Percentiles rank a stretch among this genome's conserved stretches.
These are phyloP conservation scores for Microhierax caerulescens DNA, from an alignment of 2,797 vertebrate genomes.

Conservation along the genomic window DNA sequence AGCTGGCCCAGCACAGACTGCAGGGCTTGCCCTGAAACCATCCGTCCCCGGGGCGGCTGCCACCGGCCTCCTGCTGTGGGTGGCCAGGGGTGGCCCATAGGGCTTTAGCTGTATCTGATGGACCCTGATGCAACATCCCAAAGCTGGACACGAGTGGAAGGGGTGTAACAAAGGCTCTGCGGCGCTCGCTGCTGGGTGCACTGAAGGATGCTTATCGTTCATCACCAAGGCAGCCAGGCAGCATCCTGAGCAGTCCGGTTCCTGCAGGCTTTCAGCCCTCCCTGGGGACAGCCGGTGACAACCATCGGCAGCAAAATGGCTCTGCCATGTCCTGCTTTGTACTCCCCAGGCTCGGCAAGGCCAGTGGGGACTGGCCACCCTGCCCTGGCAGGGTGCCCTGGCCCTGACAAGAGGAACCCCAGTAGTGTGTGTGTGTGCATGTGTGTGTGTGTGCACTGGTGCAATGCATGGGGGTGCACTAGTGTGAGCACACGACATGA, in stretches of 20 bases:
- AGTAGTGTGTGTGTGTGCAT: rapidly evolving
- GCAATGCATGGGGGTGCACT: background rate
- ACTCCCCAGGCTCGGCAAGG: background rate
- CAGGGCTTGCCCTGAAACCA: background rate
- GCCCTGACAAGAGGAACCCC: background rate
- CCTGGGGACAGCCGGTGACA: background rate
- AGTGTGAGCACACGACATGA: rapidly evolving
- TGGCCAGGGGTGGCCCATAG: rapidly evolving
- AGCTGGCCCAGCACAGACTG: background rate
- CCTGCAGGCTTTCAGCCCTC: background rate
- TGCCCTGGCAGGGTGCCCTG: background rate
- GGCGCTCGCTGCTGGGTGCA: rapidly evolving
- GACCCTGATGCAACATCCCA: rapidly evolving
- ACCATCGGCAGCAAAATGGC: background rate
- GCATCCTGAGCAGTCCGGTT: background rate
- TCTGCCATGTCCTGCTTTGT: background rate
- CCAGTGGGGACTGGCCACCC: rapidly evolving
- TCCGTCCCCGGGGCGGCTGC: background rate
- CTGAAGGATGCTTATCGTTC: background rate
- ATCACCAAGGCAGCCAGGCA: background rate
- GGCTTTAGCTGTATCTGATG: background rate
- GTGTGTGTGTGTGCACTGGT: background rate
- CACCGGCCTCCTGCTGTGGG: rapidly evolving
- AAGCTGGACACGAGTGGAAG: background rate
- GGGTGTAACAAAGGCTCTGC: background rate